Evolutionary conservation across 1,140 invertebrate species (phyloP).

Genomic region (Melipona quadrifasciata): DNA sequence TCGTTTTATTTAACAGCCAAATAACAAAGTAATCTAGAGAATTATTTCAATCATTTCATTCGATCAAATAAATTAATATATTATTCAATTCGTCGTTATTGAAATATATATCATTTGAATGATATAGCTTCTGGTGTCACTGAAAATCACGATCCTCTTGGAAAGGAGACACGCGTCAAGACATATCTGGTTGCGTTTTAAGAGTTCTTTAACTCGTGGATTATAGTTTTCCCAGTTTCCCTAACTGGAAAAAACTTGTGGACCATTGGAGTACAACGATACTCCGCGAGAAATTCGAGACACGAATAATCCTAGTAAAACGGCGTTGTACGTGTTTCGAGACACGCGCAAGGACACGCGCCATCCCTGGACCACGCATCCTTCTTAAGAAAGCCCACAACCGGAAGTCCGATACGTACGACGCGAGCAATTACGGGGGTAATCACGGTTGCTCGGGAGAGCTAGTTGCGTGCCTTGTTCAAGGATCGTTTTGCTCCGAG

Average conservation of each 20-base stretch:
- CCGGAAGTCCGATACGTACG: constrained; percentile 53
- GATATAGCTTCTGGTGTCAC: background rate
- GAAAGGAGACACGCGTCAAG: background rate
- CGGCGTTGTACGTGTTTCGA: background rate
- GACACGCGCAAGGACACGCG: constrained; percentile 31
- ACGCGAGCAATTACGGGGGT: constrained; percentile 51
- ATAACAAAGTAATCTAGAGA: too few relatives aligned
- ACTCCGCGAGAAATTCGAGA: background rate
- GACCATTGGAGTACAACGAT: background rate
- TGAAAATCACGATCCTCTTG: background rate
- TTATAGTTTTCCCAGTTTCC: background rate
- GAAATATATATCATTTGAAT: too few relatives aligned
- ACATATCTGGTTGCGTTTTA: background rate
- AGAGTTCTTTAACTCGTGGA: background rate
- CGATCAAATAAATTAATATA: too few relatives aligned
- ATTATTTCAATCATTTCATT: too few relatives aligned
- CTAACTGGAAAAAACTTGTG: background rate
- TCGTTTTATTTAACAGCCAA: too few relatives aligned
- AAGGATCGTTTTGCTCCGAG: constrained; percentile 57
- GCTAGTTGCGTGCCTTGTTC: constrained; percentile 42
- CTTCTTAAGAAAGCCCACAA: constrained; percentile 6
- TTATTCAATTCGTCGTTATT: too few relatives aligned
- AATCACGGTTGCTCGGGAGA: constrained; percentile 44
- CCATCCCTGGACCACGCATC: constrained; percentile 24
- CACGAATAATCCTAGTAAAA: background rate